These are phyloP conservation scores for Nannoperca obscura DNA, from an alignment of 2,797 vertebrate genomes.

Conservation along the genomic window DNA sequence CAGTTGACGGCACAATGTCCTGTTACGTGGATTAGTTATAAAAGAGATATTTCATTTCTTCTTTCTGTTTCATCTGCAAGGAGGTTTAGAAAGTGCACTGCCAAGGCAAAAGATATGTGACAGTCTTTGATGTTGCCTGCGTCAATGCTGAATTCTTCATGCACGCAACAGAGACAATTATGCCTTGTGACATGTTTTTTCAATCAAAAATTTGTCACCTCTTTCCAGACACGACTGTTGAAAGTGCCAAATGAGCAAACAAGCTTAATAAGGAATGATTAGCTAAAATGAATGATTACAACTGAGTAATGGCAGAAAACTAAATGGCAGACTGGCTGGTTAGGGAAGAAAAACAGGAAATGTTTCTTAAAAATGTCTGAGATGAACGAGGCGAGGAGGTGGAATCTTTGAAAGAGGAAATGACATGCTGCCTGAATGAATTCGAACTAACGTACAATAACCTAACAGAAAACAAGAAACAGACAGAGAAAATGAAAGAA, in stretches of 20 bases:
- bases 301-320: conserved; percentile 10
- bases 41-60: background rate
- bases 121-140: conserved; percentile 25
- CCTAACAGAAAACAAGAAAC: conserved; percentile 34
- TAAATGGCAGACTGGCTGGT: conserved; percentile 2
- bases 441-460: conserved; percentile 13
- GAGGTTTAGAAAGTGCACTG: conserved; percentile 7
- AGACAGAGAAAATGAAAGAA: conserved; percentile 9
- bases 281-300: conserved; percentile 28
- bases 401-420: conserved; percentile 35
- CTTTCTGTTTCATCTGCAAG: conserved; percentile 8
- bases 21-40: background rate
- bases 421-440: conserved; percentile 20
- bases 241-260: conserved; percentile 6
- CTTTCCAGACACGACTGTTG: background rate
- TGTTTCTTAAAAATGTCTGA: conserved; percentile 14
- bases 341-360: conserved; percentile 10
- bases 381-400: conserved; percentile 44
- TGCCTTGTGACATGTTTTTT: background rate
- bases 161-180: conserved; percentile 6
- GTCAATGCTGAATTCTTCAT: conserved; percentile 12
- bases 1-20: background rate
- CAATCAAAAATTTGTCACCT: conserved; percentile 5
- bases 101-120: conserved; percentile 1
- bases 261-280: conserved; percentile 21